Conservation (phyloP, 1,140 invertebrate genomes). For the Chrysoperla carnea region DNA sequence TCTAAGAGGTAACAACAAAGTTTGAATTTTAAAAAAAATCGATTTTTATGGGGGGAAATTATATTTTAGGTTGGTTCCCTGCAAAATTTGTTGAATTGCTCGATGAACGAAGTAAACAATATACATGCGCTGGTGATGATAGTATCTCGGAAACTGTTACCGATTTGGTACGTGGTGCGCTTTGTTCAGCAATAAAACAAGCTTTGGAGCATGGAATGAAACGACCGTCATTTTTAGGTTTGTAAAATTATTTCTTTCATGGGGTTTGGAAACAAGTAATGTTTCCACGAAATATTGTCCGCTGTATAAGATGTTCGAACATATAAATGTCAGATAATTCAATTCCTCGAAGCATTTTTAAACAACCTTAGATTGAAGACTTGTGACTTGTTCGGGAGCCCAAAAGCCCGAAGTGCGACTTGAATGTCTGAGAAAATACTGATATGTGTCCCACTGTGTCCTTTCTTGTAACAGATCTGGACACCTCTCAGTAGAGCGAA, state of each 20-base stretch:
- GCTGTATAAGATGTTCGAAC: too few species aligned
- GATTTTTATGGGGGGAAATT: conserved; percentile 2
- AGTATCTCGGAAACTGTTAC: conserved; percentile 90
- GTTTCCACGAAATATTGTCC: too few species aligned
- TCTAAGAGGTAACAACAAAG: conserved; percentile 61
- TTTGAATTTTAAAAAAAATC: not conserved
- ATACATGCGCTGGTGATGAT: conserved; percentile 94
- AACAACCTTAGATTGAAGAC: too few species aligned
- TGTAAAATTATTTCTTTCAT: conserved; percentile 4
- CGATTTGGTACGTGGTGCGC: conserved; percentile 83
- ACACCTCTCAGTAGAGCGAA: too few species aligned
- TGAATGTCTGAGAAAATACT: too few species aligned
- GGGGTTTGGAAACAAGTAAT: too few species aligned
- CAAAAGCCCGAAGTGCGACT: too few species aligned
- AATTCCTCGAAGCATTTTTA: too few species aligned
- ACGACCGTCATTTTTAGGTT: conserved; percentile 56
- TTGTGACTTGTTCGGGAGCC: too few species aligned
- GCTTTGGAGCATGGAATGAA: conserved; percentile 94
- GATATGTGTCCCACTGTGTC: too few species aligned
- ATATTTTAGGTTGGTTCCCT: conserved; percentile 78
- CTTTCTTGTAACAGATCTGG: too few species aligned
- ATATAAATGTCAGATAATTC: too few species aligned
- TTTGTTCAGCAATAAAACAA: conserved; percentile 87
- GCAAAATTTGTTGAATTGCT: conserved; percentile 94
- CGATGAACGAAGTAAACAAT: conserved; percentile 93